Evolutionary conservation across 2,888 invertebrate species (phyloP), one percentile per base, ranked within the genome.

Genomic region (Galerucella pusilla): DNA sequence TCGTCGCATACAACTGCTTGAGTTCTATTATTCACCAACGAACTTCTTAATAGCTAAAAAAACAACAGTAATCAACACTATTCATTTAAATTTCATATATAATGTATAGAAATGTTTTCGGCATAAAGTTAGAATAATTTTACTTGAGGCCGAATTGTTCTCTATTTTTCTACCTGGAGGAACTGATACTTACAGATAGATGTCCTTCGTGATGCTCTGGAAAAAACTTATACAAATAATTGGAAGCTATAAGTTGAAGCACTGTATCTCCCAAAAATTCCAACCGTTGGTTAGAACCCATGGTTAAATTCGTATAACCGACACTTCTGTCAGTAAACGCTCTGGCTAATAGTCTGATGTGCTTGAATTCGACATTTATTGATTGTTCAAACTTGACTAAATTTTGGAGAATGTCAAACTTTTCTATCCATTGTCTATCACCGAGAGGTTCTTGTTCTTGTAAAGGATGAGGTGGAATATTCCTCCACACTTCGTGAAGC

Each of bases 181-280:
- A 52, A 64, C 42, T 7, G 28, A 14, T 25, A 90, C 91, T 90
- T 85, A 97, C 94, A n/a, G 98, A 98, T 75, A 99, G 90, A 90
- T 99, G 99, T 0, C 99, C 99, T 89, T 99, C 99, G 84, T 99
- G 99, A 90, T 99, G 99, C 81, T 98, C 97, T 0, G 99, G 99
- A 87, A 99, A 99, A 89, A 94, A 96, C 76, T 96, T 93, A 88
- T 98, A 99, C n/a, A 99, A 90, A 86, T 97, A 95, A 85, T 98
- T 98, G 0, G 99, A 98, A 9, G 98, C 96, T 52, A 99, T 96
- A 49, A 99, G 89, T 87, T 99, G 99, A 64, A 99, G 89, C 6
- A 99, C 98, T 0, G 99, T 99, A 86, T 99, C 99, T 0, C 99
- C 99, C 0, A 96, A 90, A 89, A 99, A 99, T 89, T 99, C 99